These are phyloP conservation scores for Rhynchonycteris naso DNA, from an alignment of 2,797 vertebrate genomes.

Conservation along the genomic window DNA sequence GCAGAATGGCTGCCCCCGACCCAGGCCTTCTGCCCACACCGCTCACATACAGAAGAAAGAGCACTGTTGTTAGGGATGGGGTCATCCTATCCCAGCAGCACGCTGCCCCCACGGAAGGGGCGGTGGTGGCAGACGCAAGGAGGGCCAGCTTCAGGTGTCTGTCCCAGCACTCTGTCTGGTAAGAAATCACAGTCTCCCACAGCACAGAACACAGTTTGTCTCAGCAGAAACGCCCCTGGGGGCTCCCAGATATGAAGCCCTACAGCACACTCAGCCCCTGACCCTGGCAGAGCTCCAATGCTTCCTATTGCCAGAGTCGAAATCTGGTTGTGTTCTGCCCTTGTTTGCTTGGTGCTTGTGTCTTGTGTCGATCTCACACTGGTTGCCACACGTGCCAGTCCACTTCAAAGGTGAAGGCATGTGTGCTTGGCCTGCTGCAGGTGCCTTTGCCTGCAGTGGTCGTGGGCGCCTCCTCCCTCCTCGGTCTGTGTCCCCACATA, in stretches of 20 bases:
- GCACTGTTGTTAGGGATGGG: neutral
- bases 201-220: neutral
- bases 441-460: accelerated
- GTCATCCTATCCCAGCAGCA: neutral
- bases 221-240: neutral
- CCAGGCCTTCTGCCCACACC: neutral
- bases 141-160: neutral
- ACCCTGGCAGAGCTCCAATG: accelerated
- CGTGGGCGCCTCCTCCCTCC: neutral
- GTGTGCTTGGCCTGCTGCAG: accelerated
- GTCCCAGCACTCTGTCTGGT: accelerated
- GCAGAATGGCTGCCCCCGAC: neutral
- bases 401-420: no score
- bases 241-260: neutral
- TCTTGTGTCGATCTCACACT: accelerated
- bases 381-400: no score
- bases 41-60: neutral
- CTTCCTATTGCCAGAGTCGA: accelerated
- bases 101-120: neutral
- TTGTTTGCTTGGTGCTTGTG: accelerated
- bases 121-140: neutral
- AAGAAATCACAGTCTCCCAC: accelerated
- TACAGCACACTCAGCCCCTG: neutral
- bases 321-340: accelerated
- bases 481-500: accelerated